These are phyloP conservation scores for Andricus curvator DNA, from an alignment of 2,888 invertebrate species.

Conservation along the genomic window DNA sequence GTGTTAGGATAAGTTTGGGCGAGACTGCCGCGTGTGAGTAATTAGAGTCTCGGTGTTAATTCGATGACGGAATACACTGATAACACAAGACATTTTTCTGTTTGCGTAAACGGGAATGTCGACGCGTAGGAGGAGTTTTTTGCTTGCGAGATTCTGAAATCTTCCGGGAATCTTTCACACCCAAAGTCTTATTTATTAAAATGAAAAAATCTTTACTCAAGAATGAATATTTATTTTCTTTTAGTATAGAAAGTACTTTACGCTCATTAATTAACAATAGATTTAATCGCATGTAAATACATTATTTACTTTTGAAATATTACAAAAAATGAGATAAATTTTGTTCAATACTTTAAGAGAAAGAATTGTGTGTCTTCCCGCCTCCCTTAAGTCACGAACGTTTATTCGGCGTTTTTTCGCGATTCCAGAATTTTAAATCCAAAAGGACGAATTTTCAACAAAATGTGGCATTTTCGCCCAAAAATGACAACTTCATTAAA, in stretches of 20 bases:
- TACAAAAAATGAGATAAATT: no score
- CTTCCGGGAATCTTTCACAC: conserved; percentile 35
- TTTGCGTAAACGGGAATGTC: conserved; percentile 36
- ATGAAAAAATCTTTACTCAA: not conserved
- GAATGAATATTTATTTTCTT: not conserved
- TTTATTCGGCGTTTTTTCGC: no score
- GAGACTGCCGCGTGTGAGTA: conserved; percentile 54
- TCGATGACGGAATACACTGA: conserved; percentile 69
- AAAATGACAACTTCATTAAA: no score
- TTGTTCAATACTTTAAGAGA: no score
- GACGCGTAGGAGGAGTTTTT: conserved; percentile 35
- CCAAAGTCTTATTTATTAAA: not conserved
- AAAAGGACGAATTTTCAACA: no score
- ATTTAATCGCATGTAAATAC: not conserved
- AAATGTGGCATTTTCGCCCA: no score
- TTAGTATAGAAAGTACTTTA: not conserved
- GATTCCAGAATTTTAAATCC: no score
- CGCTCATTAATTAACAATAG: not conserved
- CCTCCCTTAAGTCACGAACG: no score
- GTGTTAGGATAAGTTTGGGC: conserved; percentile 11
- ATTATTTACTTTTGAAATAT: no score
- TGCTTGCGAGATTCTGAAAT: conserved; percentile 24
- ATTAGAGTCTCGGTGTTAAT: conserved; percentile 72
- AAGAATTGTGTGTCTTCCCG: no score
- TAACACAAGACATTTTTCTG: conserved; percentile 15